Evolutionary conservation across 2,797 vertebrate genomes (phyloP), one percentile per base, ranked within the genome.

Genomic region (Anolis apletophallus): DNA sequence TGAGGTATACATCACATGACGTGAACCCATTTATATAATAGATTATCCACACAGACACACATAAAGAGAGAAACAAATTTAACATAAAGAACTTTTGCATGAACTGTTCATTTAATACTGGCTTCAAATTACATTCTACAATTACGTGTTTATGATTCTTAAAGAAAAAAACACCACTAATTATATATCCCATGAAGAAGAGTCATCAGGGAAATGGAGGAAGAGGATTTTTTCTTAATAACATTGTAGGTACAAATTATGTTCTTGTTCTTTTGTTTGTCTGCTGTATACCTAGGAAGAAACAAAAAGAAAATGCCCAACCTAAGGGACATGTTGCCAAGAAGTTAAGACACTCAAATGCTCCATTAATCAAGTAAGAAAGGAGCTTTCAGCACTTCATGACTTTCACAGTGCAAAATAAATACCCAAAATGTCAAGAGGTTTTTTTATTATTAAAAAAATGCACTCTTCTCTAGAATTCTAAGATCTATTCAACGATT

Each of bases 291-390:
- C 81, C 81, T 80, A 54, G 10, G 71, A 40, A 36, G 3, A 40
- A 46, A 46, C 36, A 61, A 32, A 40, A 79, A 75, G 21, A 7
- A 17, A 11, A 73, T 69, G 87, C 73, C 0, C 75, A 84, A 88
- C 88, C 90, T 90, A 78, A 76, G 80, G 59, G 88, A 90, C 23
- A 61, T 23, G 23, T 84, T 92, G 87, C 80, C 88, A 92, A 90
- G 89, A 89, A 92, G 78, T 40, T 90, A 50, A 89, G 86, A 92
- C 81, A 85, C 88, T 91, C 84, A 91, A 93, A 92, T 88, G 76
- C 86, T 93, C 83, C 80, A 88, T 91, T 94, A 95, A 96, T 94
- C 93, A 93, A 86, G 86, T 61, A 94, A 93, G 86, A 91, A 92
- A 91, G 85, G 72, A 72, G 84, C 83, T 94, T 95, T 95, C 69